A percentile compares a stretch with the other conserved stretches of the same genome.
These are phyloP conservation scores for Dasyprocta punctata DNA, from an alignment of 2,113 vertebrate genomes.

Conservation along the genomic window DNA sequence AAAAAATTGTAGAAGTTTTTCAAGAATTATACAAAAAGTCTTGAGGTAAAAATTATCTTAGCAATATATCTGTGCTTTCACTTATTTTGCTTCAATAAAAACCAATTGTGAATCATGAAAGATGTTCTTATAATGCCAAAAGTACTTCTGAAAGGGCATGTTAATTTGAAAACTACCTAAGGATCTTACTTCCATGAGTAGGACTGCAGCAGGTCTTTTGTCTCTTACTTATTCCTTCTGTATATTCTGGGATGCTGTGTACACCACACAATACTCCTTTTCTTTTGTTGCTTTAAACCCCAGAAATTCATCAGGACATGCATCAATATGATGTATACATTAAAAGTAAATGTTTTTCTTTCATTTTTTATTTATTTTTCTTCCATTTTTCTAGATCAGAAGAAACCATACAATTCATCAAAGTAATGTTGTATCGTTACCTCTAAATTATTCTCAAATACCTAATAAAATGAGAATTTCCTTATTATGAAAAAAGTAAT, in stretches of 20 bases:
- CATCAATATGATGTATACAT: not conserved
- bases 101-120: conserved; percentile 83
- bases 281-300: not conserved
- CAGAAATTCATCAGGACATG: not conserved
- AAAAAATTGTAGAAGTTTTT: not conserved
- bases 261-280: not conserved
- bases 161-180: conserved; percentile 83
- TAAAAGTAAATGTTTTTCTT: not conserved
- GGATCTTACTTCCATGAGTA: conserved; percentile 51
- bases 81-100: conserved; percentile 86
- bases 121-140: conserved; percentile 85
- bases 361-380: not conserved
- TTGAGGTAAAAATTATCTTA: conserved; percentile 83
- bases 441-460: not conserved
- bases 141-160: conserved; percentile 77
- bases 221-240: not conserved
- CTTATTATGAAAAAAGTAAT: not conserved
- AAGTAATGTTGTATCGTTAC: not conserved
- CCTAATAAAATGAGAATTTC: not conserved
- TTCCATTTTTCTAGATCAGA: not conserved
- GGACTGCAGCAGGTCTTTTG: not conserved
- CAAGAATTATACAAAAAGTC: not conserved
- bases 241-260: not conserved
- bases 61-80: conserved; percentile 78
- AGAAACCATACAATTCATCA: not conserved